A percentile compares a stretch with the other conserved stretches of the same genome.
phyloP scores from a whole-genome alignment of 2,888 invertebrate genomes.

The Lycophotia porphyrea region DNA sequence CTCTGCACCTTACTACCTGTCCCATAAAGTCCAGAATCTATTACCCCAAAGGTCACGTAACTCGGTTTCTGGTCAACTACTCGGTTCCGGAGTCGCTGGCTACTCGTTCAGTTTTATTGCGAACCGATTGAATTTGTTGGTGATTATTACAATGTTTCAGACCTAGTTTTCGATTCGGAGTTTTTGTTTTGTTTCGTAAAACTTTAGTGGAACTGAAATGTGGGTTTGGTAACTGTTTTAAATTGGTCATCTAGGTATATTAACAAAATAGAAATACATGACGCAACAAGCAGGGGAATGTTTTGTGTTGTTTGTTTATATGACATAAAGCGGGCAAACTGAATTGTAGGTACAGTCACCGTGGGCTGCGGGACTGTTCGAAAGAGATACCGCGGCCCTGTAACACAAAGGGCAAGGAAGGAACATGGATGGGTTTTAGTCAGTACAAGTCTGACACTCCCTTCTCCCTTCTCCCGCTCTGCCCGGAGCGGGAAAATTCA shows the following conservation, averaged over 20 bases:
- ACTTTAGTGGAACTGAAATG: constrained; percentile 39
- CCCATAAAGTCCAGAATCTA: constrained; percentile 72
- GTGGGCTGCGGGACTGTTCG: no score
- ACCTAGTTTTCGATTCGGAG: constrained; percentile 53
- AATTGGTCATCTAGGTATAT: constrained; percentile 1
- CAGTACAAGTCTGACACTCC: no score
- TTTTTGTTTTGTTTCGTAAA: constrained; percentile 38
- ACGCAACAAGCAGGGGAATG: no score
- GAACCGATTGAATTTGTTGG: constrained; percentile 83
- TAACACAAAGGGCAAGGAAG: no score
- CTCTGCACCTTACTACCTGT: constrained; percentile 63
- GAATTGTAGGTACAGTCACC: not conserved
- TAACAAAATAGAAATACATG: not conserved
- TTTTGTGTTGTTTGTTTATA: not conserved
- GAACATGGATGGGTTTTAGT: no score
- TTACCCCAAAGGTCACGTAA: constrained; percentile 58
- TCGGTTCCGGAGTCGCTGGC: constrained; percentile 81
- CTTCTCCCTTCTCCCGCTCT: no score
- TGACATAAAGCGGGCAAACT: not conserved
- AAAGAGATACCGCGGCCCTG: no score
- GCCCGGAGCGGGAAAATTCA: no score
- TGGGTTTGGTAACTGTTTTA: constrained; percentile 3
- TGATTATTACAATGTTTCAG: constrained; percentile 78
- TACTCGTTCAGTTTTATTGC: constrained; percentile 82
- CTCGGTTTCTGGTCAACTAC: constrained; percentile 77